These are phyloP conservation scores for Lymantria monacha DNA, from an alignment of 2,888 invertebrate genomes.

Conservation along the genomic window DNA sequence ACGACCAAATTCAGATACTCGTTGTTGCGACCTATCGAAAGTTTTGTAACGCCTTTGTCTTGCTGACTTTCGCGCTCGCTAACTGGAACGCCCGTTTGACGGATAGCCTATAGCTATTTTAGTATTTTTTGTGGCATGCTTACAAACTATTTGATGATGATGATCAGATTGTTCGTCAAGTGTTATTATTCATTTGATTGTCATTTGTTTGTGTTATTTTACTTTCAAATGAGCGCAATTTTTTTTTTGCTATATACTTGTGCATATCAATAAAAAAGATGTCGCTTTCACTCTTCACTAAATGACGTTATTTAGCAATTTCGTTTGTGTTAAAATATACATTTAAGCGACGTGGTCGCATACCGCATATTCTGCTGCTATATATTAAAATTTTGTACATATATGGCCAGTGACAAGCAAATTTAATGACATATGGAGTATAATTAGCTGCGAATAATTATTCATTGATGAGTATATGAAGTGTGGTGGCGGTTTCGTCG, in stretches of 20 bases:
- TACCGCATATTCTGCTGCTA: slow-evolving; percentile 26
- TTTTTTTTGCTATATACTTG: neutral
- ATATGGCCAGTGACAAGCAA: slow-evolving; percentile 29
- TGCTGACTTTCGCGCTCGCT: slow-evolving; percentile 67
- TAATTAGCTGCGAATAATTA: slow-evolving; percentile 42
- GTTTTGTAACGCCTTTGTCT: slow-evolving; percentile 74
- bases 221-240: neutral
- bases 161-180: slow-evolving; percentile 4
- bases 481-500: slow-evolving; percentile 63
- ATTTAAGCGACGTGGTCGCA: neutral
- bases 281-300: slow-evolving; percentile 11
- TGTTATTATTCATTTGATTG: slow-evolving; percentile 1
- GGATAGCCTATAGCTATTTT: slow-evolving; percentile 21
- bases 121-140: slow-evolving; percentile 18
- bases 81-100: slow-evolving; percentile 62
- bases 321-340: neutral
- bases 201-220: neutral
- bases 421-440: slow-evolving; percentile 38
- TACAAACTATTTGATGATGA: slow-evolving; percentile 16
- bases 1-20: slow-evolving; percentile 51
- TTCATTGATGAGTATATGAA: slow-evolving; percentile 42
- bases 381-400: slow-evolving; percentile 39
- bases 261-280: neutral
- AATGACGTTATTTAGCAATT: neutral
- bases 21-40: slow-evolving; percentile 59